phyloP scores from a whole-genome alignment of 2,888 invertebrate species.

The Aquatica leii region DNA sequence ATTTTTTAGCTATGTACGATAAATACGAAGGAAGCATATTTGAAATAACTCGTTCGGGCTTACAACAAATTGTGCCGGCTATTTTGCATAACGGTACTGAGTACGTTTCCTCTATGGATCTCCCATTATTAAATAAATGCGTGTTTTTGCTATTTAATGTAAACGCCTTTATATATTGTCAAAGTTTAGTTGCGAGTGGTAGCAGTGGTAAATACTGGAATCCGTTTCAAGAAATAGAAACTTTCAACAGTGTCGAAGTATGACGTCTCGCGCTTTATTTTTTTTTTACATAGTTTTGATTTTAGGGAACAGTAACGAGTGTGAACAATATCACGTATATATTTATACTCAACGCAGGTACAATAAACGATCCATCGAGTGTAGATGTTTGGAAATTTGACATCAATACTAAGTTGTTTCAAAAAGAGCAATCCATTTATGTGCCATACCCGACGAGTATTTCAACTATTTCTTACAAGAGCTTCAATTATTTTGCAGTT shows the following conservation, averaged over 20 bases:
- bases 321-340: constrained; percentile 17
- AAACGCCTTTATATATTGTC: constrained; percentile 17
- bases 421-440: constrained; percentile 48
- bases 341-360: constrained; percentile 18
- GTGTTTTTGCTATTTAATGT: constrained; percentile 39
- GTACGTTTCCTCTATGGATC: constrained; percentile 43
- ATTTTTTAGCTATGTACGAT: not conserved
- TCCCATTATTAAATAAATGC: constrained; percentile 45
- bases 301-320: constrained; percentile 9
- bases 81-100: constrained; percentile 46
- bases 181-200: too few relatives aligned
- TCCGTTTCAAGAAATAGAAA: not conserved
- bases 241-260: constrained; percentile 6
- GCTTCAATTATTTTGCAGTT: constrained; percentile 51
- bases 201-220: not conserved
- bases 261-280: not conserved
- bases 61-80: constrained; percentile 22
- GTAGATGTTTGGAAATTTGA: constrained; percentile 52
- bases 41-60: constrained; percentile 27
- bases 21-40: constrained; percentile 26
- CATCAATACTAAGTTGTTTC: constrained; percentile 42
- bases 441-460: constrained; percentile 50
- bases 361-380: constrained; percentile 38
- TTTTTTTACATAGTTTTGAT: not conserved
- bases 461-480: constrained; percentile 45